Base-by-base conservation (phyloP, 1,140 invertebrate genomes). In the Pinna nobilis region DNA sequence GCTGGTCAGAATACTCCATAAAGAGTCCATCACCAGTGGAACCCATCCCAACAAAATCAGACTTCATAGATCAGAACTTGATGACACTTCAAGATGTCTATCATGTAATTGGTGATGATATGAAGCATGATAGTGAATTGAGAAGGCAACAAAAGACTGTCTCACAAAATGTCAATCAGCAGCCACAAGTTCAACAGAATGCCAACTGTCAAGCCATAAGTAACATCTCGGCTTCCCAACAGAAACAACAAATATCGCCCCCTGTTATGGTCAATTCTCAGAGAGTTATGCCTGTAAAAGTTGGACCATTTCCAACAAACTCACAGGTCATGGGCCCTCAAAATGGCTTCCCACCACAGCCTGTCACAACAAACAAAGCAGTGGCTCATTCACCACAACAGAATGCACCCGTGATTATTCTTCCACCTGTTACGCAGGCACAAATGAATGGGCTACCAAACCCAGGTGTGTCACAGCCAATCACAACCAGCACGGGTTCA, bases 371-470 rank as follows among this genome's bases (percentile, higher is more conserved):
- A n/a, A n/a, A n/a, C n/a, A n/a, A n/a, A n/a, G n/a, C n/a, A n/a
- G n/a, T n/a, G n/a, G n/a, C n/a, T n/a, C n/a, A n/a, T n/a, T n/a
- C n/a, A n/a, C n/a, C n/a, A n/a, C n/a, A n/a, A n/a, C n/a, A n/a
- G n/a, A n/a, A n/a, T n/a, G n/a, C n/a, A n/a, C n/a, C n/a, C n/a
- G 39, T 44, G 39, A 63, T 63, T 25, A 63, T 63, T 25, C 39
- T 63, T 15, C 59, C 59, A 33, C 59, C 59, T 11, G 39, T n/a
- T 11, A 44, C 39, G 39, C n/a, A 9, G 39, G 39, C 39, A 11
- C 39, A 9, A 9, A 44, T 44, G 39, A 44, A 44, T n/a, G 9
- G 9, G 39, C n/a, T n/a, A 44, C 39, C 39, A 9, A 44, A 44
- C 39, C 39, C 39, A 63, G 55, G 28, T 18, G 28, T 63, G 5